Percentiles rank a stretch among this genome's conserved stretches.
These are phyloP conservation scores for Euleptes europaea DNA, from an alignment of 2,113 vertebrate species.

Conservation along the genomic window DNA sequence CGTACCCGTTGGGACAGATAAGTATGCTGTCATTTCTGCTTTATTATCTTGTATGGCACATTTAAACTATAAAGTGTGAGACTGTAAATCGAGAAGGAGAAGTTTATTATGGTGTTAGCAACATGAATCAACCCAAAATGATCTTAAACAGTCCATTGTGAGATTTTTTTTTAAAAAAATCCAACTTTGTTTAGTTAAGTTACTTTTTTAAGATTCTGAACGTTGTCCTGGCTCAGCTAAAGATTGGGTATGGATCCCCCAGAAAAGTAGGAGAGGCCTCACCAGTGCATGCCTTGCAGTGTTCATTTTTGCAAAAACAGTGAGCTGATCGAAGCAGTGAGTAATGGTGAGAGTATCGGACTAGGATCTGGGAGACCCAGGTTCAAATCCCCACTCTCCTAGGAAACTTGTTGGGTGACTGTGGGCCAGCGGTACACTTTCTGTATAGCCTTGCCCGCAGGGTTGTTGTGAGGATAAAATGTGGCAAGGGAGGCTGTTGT, in stretches of 20 bases:
- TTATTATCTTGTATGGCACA: background rate
- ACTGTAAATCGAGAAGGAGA: background rate
- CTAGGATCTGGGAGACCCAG: too few species aligned
- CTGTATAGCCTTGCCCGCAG: too few species aligned
- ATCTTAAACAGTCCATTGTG: background rate
- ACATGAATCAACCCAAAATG: background rate
- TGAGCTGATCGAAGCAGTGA: too few species aligned
- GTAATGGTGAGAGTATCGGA: too few species aligned
- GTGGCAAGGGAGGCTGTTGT: too few species aligned
- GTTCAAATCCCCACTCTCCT: too few species aligned
- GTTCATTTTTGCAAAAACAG: background rate
- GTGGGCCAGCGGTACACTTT: too few species aligned
- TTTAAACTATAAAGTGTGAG: background rate
- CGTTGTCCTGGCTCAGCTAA: background rate
- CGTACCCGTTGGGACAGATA: background rate
- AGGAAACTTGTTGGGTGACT: too few species aligned
- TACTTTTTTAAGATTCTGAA: background rate
- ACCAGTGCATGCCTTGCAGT: background rate
- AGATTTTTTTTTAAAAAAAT: background rate
- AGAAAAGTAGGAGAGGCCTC: background rate
- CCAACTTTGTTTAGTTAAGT: background rate
- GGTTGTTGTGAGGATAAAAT: too few species aligned
- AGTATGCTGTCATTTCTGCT: background rate
- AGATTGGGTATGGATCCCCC: background rate
- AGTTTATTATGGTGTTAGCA: background rate